Conservation (phyloP, 2,888 invertebrate genomes). For the Vesta saturnalis region DNA sequence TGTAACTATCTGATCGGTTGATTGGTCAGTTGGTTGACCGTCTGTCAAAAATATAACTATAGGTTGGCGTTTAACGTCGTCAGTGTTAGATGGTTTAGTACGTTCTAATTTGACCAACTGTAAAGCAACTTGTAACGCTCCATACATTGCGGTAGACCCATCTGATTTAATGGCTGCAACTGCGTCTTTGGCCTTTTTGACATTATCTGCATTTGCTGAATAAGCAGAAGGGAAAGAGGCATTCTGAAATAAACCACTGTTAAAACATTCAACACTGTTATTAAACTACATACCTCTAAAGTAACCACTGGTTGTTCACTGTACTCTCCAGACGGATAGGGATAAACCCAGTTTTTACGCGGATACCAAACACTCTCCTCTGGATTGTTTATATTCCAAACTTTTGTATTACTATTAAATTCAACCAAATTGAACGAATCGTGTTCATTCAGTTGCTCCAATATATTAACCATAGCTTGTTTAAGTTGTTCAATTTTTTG, state of each 20-base stretch:
- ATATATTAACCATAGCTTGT: conserved; percentile 74
- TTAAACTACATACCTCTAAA: conserved; percentile 16
- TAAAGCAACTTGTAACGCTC: conserved; percentile 68
- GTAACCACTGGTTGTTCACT: not conserved
- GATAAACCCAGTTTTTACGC: not conserved
- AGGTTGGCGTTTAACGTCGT: conserved; percentile 63
- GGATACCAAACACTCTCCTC: conserved; percentile 53
- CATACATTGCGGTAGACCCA: conserved; percentile 76
- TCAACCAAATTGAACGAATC: conserved; percentile 77
- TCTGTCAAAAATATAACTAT: conserved; percentile 74
- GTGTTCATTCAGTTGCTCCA: conserved; percentile 68
- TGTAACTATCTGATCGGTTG: conserved; percentile 52
- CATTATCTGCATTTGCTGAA: conserved; percentile 66
- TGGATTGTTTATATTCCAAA: conserved; percentile 67
- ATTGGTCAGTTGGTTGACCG: conserved; percentile 72
- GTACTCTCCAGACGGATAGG: too few relatives aligned
- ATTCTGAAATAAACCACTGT: conserved; percentile 40
- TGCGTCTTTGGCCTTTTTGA: conserved; percentile 69
- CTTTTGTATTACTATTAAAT: conserved; percentile 67
- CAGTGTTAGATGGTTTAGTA: conserved; percentile 36
- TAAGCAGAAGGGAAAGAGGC: conserved; percentile 63
- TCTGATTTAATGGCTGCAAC: conserved; percentile 66
- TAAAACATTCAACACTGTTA: not conserved
- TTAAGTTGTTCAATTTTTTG: conserved; percentile 73
- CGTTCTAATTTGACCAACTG: conserved; percentile 51